Conservation (phyloP, 2,888 invertebrate genomes). For the Phoronis australis region DNA sequence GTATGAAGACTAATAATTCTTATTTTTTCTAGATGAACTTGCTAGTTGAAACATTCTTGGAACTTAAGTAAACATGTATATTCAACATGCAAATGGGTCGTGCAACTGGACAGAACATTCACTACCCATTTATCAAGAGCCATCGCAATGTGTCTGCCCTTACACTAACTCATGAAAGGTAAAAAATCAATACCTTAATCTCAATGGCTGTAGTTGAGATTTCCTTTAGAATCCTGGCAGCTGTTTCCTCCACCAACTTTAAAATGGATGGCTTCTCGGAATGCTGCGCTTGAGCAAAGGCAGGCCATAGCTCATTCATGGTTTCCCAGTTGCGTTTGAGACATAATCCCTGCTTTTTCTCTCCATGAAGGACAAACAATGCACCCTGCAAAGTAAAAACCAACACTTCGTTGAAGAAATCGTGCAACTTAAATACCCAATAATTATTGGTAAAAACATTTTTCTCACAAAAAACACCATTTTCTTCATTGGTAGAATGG, state of each 20-base stretch:
- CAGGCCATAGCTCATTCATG: constrained; percentile 70
- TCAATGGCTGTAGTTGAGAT: constrained; percentile 41
- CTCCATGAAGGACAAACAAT: constrained; percentile 69
- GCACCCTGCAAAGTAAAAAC: constrained; percentile 60
- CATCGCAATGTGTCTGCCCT: too few species aligned
- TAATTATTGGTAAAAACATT: not conserved
- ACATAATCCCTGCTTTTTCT: constrained; percentile 58
- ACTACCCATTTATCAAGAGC: not conserved
- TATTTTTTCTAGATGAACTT: too few species aligned
- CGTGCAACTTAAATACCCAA: too few species aligned
- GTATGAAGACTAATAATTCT: too few species aligned
- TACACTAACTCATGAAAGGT: not conserved
- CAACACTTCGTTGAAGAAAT: not conserved
- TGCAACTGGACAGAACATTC: not conserved
- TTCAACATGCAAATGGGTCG: too few species aligned
- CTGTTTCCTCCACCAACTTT: constrained; percentile 51
- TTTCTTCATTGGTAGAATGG: not conserved
- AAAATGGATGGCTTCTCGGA: constrained; percentile 71
- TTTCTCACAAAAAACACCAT: not conserved
- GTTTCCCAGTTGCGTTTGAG: constrained; percentile 73
- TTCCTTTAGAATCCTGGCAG: constrained; percentile 48
- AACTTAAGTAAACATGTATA: too few species aligned
- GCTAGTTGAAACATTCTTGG: too few species aligned
- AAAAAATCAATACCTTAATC: constrained; percentile 25
- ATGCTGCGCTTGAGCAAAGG: constrained; percentile 69